A percentile compares a stretch with the other conserved stretches of the same genome.
phyloP scores from a whole-genome alignment of 2,797 vertebrate species.

The Muscicapa comitata region DNA sequence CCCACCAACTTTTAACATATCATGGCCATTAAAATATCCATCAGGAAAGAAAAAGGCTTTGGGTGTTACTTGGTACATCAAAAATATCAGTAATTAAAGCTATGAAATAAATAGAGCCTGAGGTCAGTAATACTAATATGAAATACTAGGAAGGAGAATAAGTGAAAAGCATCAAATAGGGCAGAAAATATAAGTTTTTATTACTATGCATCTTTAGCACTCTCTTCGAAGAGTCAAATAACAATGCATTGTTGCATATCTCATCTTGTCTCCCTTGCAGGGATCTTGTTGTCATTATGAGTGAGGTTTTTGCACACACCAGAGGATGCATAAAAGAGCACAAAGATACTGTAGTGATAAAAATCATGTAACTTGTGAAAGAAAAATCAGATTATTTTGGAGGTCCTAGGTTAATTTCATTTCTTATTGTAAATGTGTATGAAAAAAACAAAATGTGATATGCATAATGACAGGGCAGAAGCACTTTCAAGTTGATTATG shows the following conservation, averaged over 20 bases:
- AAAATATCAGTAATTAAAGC: not conserved
- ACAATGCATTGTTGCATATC: not conserved
- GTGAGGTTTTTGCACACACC: fast-evolving
- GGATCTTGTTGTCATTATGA: not conserved
- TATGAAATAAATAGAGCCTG: not conserved
- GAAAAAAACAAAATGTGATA: not conserved
- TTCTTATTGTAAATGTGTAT: not conserved
- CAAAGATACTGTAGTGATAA: not conserved
- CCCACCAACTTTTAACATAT: not conserved
- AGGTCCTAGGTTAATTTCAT: not conserved
- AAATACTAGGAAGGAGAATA: not conserved
- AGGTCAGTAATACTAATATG: not conserved
- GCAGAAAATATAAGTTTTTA: not conserved
- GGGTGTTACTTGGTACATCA: not conserved
- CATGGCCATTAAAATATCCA: not conserved
- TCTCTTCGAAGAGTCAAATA: not conserved
- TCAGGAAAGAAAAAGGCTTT: not conserved
- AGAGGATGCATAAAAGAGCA: not conserved
- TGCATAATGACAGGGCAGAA: not conserved
- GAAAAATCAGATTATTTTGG: not conserved
- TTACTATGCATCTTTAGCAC: not conserved
- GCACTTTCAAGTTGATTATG: not conserved
- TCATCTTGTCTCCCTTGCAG: not conserved
- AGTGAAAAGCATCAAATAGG: not conserved
- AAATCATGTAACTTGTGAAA: not conserved